Evolutionary conservation across 2,888 invertebrate genomes (phyloP).

Genomic region (Hirtodrosophila alboralis): DNA sequence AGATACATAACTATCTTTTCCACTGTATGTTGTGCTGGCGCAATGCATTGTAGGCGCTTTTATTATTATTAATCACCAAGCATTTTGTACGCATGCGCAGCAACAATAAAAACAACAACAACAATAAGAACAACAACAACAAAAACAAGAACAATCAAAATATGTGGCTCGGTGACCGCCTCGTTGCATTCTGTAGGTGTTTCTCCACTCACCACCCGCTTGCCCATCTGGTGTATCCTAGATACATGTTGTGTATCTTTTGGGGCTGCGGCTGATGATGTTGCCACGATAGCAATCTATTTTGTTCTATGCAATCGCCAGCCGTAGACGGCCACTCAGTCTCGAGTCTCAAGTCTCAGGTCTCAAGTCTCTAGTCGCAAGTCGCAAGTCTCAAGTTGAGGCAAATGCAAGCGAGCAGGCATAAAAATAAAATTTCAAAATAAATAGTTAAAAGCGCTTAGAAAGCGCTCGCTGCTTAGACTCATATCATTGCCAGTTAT

Average conservation of each 20-base stretch:
- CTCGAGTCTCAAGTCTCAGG: slow-evolving; percentile 8
- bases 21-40: slow-evolving; percentile 51
- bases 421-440: slow-evolving; percentile 31
- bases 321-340: slow-evolving; percentile 40
- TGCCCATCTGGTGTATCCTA: slow-evolving; percentile 35
- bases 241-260: slow-evolving; percentile 47
- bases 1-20: slow-evolving; percentile 11
- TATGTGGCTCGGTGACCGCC: slow-evolving; percentile 73
- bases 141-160: slow-evolving; percentile 54
- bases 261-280: slow-evolving; percentile 72
- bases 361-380: slow-evolving; percentile 16
- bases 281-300: slow-evolving; percentile 80
- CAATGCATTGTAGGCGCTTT: slow-evolving; percentile 65
- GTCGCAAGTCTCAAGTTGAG: slow-evolving; percentile 38
- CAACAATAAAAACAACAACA: slow-evolving; percentile 35
- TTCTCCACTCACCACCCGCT: slow-evolving; percentile 40
- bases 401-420: slow-evolving; percentile 33
- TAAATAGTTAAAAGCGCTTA: slow-evolving; percentile 58
- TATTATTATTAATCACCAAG: slow-evolving; percentile 79
- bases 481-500: slow-evolving; percentile 68
- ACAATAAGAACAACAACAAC: slow-evolving; percentile 15
- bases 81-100: slow-evolving; percentile 78
- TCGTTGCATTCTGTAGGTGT: slow-evolving; percentile 78
- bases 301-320: slow-evolving; percentile 74
- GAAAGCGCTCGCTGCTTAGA: slow-evolving; percentile 32